Evolutionary conservation across 2,113 vertebrate genomes (phyloP).

Genomic region (Spermophilus dauricus): DNA sequence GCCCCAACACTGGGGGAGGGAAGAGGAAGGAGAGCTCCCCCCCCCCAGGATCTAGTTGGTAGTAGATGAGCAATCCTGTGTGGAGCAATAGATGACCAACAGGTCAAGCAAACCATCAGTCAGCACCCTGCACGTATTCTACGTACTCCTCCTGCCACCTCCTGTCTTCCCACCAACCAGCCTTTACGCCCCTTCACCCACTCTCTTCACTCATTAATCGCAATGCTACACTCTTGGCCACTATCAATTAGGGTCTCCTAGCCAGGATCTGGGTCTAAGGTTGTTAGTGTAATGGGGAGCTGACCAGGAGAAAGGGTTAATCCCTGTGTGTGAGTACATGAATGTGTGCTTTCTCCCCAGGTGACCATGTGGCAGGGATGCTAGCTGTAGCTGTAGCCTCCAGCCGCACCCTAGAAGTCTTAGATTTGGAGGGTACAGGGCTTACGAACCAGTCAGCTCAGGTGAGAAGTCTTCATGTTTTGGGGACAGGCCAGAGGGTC

Average conservation of each 20-base stretch:
- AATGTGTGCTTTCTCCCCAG: constrained; percentile 84
- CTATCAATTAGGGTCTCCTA: neutral
- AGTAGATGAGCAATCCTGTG: neutral
- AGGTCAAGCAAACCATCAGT: neutral
- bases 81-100: neutral
- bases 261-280: neutral
- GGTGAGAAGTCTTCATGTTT: constrained; percentile 85
- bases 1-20: neutral
- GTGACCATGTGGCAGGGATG: constrained; percentile 98
- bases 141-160: neutral
- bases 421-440: constrained; percentile 97
- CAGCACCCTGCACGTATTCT: neutral
- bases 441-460: constrained; percentile 97
- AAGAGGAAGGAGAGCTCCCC: neutral
- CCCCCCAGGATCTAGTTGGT: neutral
- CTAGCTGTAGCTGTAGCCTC: constrained; percentile 96
- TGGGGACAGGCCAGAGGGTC: neutral
- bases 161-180: neutral
- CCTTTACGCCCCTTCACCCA: neutral
- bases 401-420: constrained; percentile 96
- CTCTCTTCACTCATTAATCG: neutral
- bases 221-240: neutral
- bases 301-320: too few species aligned
- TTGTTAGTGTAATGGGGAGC: neutral
- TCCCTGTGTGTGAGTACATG: neutral